Percentiles rank a stretch among this genome's conserved stretches.
These are phyloP conservation scores for Nettapus auritus DNA, from an alignment of 2,113 vertebrate species.

Conservation along the genomic window DNA sequence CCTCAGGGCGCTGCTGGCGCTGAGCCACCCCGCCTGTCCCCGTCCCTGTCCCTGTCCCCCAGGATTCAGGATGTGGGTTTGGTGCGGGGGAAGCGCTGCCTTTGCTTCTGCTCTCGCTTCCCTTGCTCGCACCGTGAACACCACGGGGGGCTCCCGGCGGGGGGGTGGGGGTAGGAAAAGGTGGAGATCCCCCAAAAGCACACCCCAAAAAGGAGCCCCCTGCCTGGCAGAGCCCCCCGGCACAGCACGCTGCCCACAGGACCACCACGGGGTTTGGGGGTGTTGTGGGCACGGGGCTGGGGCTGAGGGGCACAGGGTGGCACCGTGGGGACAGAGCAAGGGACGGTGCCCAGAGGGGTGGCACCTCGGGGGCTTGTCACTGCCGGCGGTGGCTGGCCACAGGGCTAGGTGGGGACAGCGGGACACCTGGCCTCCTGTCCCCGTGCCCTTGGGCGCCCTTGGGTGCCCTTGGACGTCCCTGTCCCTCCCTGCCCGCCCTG, in stretches of 20 bases:
- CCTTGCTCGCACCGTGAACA: neutral
- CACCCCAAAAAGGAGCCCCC: neutral
- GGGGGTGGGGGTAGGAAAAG: neutral
- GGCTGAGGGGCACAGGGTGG: neutral
- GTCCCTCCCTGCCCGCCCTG: neutral
- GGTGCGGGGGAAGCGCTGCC: neutral
- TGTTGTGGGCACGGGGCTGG: neutral
- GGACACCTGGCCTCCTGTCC: rapidly evolving
- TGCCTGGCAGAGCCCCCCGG: neutral
- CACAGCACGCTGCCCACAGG: rapidly evolving
- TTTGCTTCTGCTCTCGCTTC: constrained; percentile 58
- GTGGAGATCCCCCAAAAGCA: neutral
- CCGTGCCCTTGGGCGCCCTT: neutral
- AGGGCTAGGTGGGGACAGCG: neutral
- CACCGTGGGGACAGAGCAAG: neutral
- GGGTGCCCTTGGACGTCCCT: neutral
- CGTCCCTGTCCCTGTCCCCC: neutral
- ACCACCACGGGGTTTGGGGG: rapidly evolving
- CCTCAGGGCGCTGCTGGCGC: neutral
- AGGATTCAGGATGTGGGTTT: constrained; percentile 46
- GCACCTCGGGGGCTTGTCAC: neutral
- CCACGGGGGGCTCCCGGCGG: rapidly evolving
- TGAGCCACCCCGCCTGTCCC: neutral
- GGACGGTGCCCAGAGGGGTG: neutral
- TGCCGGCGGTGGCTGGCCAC: rapidly evolving